Evolutionary conservation across 2,797 vertebrate species (phyloP).

Genomic region (Melanotaenia boesemani): DNA sequence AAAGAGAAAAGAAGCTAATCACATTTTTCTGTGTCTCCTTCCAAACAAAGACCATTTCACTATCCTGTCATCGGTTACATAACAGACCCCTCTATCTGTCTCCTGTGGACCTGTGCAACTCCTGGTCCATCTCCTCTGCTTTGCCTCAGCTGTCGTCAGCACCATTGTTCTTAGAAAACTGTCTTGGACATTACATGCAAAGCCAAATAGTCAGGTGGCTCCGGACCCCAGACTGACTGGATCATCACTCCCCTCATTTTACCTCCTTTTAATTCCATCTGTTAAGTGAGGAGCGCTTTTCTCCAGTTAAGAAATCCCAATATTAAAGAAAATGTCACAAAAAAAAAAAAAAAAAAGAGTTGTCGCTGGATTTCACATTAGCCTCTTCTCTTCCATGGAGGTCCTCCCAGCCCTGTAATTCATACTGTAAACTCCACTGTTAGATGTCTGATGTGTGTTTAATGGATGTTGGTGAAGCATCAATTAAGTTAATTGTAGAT

Average conservation of each 20-base stretch:
- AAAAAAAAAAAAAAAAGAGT: neutral
- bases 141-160: constrained; percentile 77
- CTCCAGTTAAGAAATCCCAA: constrained; percentile 17
- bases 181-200: constrained; percentile 58
- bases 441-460: constrained; percentile 81
- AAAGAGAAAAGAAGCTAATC: constrained; percentile 57
- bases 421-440: constrained; percentile 67
- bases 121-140: constrained; percentile 41
- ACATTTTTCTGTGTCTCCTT: constrained; percentile 62
- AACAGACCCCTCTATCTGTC: constrained; percentile 66
- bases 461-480: constrained; percentile 75
- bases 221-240: constrained; percentile 61
- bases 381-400: constrained; percentile 71
- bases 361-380: constrained; percentile 63
- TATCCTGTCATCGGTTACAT: constrained; percentile 67
- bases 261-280: constrained; percentile 23
- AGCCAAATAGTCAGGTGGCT: constrained; percentile 60
- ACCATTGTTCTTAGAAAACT: constrained; percentile 71
- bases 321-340: constrained; percentile 17
- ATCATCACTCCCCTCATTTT: constrained; percentile 38
- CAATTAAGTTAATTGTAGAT: constrained; percentile 83
- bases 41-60: constrained; percentile 54
- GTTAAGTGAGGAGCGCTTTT: constrained; percentile 24
- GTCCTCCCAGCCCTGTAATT: constrained; percentile 80
- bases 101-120: constrained; percentile 38